Evolutionary conservation across 1,140 invertebrate species (phyloP).

Genomic region (Heterodera schachtii): DNA sequence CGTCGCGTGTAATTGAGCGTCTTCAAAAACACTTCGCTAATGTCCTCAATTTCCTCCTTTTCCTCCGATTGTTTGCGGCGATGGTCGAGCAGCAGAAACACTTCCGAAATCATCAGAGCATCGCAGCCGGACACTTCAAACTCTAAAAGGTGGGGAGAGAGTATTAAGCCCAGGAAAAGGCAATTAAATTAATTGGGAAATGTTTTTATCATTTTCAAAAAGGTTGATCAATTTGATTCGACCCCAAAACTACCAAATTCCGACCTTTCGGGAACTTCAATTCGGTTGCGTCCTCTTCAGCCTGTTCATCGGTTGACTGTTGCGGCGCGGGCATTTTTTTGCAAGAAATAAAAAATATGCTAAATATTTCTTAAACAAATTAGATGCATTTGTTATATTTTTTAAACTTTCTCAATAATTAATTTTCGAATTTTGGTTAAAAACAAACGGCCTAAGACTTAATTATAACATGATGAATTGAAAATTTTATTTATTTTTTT

Average conservation of each 20-base stretch:
- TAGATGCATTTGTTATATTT: too few species aligned
- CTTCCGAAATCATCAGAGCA: slow-evolving; percentile 94
- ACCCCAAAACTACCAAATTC: slow-evolving; percentile 10
- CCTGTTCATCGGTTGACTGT: slow-evolving; percentile 41
- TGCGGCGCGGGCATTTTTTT: background rate
- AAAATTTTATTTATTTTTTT: too few species aligned
- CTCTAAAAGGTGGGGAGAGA: slow-evolving; percentile 28
- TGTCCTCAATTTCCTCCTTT: slow-evolving; percentile 78
- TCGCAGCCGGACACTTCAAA: slow-evolving; percentile 70
- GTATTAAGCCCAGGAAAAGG: slow-evolving; percentile 17
- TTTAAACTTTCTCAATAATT: too few species aligned
- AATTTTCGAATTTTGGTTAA: too few species aligned
- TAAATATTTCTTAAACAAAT: too few species aligned
- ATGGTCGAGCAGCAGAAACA: slow-evolving; percentile 94
- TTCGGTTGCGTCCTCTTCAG: slow-evolving; percentile 61
- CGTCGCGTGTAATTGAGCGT: slow-evolving; percentile 92
- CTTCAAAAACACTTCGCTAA: slow-evolving; percentile 93
- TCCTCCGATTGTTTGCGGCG: slow-evolving; percentile 95
- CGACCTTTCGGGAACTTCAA: slow-evolving; percentile 61
- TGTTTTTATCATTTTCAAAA: too few species aligned
- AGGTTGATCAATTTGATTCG: too few species aligned
- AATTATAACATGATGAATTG: too few species aligned
- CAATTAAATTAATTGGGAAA: background rate
- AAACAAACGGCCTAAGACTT: too few species aligned
- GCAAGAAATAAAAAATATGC: too few species aligned